Base-by-base conservation (phyloP, 1,140 invertebrate genomes). In the Piezodorus guildinii region DNA sequence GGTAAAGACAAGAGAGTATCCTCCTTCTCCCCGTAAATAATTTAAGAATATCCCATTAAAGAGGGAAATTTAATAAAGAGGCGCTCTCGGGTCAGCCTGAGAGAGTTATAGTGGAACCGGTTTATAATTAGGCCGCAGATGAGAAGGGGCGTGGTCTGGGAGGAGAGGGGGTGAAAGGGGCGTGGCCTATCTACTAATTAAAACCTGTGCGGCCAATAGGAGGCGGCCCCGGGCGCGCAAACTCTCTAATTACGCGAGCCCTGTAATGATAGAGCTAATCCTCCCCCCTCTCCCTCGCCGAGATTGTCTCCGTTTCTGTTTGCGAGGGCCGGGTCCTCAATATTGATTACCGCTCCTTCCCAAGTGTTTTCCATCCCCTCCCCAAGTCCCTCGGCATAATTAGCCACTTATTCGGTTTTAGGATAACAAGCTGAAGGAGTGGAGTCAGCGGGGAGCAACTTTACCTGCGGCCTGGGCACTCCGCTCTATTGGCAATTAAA, bases 71-170 rank as follows among this genome's bases (percentile, higher is more conserved):
- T 56, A 56, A 56, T 56, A 16, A 56, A 56, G 19, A 39, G 34
- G 34, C 34, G 1, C 34, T 39, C 34, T 10, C 12, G 6, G 34
- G 34, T 49, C 46, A 49, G 46, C 46, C n/a, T 21, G n/a, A 17
- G 19, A 19, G 19, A 49, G 46, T 21, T 19, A 19, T 19, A 56
- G 14, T 16, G 23, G 19, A 56, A 23, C 52, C 52, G 15, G 23
- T 56, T 25, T 56, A 49, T 56, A 56, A 56, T 56, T 56, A 56
- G 52, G 52, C 34, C 34, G 21, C 23, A 56, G 17, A 56, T 56
- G 52, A 56, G 52, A 15, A 23, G 52, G 46, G n/a, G 46, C 21
- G 46, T 49, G 21, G 46, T n/a, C 10, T 17, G n/a, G 16, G 46
- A 19, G 21, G 16, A 49, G 46, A 9, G 46, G 46, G 46, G n/a